Base-by-base conservation (phyloP, 1,140 invertebrate species). In the Drosophila kikkawai region DNA sequence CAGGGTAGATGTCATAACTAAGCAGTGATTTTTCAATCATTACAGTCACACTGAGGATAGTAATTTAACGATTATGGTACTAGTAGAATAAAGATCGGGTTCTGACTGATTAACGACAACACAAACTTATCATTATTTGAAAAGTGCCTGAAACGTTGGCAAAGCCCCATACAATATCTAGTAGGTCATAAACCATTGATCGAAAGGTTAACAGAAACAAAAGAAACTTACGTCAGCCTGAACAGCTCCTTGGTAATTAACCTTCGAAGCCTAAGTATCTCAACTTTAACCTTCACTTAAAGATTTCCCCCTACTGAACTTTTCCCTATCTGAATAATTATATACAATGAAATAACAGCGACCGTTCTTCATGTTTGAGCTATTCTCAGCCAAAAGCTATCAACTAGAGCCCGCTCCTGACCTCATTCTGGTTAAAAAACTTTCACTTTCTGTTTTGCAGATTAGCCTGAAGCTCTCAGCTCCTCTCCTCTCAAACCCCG, bases 381-480 rank as follows among this genome's bases (percentile, higher is more conserved):
- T 73, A 73, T 74, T 74, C 53, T 73, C 37, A 34, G 29, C 53
- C 34, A 48, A 26, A 41, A 36, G 44, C 44, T 32, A 58, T 71
- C 44, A 41, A 48, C 51, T 58, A 15, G 29, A 34, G 11, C 19
- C 32, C 41, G 55, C 70, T 73, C 68, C 42, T 73, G 68, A 74
- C 70, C 70, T 19, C 53, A 51, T 73, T 74, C 22, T 17, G 29
- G 37, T 22, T 44, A 44, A 32, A 60, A 47, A 73, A 73, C 53
- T 60, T 73, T 74, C 8, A 29, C 68, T 65, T 63, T 57, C 53
- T 53, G 48, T 71, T 29, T 32, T 58, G 22, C 53, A 79, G 75
- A 79, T 79, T 79, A 79, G 66, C 76, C 76, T 29, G 55, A 48
- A 58, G 75, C 75, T 19, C 44, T 34, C 39, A 64, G 75, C 75